Conservation (phyloP, 2,797 vertebrate genomes). For the Ptychadena robeensis region DNA sequence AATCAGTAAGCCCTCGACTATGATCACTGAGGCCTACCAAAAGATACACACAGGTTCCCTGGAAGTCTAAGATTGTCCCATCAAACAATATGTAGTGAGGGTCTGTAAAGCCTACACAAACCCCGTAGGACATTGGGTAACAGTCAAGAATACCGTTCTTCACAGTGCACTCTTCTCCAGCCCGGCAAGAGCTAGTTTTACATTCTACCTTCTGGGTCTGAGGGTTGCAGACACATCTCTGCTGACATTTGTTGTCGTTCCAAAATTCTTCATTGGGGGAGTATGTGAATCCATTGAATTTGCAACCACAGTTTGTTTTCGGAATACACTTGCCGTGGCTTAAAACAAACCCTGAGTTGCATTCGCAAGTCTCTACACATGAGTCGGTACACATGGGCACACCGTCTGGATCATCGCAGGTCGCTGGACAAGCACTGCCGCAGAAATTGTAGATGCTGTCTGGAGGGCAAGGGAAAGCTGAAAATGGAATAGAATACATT, state of each 20-base stretch:
- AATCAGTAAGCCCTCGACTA: conserved; percentile 54
- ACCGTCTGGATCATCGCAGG: conserved; percentile 70
- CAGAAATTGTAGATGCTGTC: conserved; percentile 83
- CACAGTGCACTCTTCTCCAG: conserved; percentile 69
- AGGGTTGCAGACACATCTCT: conserved; percentile 74
- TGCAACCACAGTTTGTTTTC: conserved; percentile 76
- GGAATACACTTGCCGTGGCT: conserved; percentile 76
- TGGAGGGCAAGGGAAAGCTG: conserved; percentile 80
- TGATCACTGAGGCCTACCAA: conserved; percentile 65
- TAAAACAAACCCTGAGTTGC: conserved; percentile 75
- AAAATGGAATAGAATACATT: neutral
- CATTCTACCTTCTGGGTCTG: conserved; percentile 71
- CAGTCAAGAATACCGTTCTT: conserved; percentile 75
- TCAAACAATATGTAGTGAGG: conserved; percentile 83
- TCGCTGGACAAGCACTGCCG: conserved; percentile 74
- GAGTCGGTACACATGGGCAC: conserved; percentile 64
- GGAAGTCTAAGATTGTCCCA: conserved; percentile 77
- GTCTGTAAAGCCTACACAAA: conserved; percentile 75
- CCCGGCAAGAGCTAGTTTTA: conserved; percentile 67
- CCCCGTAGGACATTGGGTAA: conserved; percentile 64
- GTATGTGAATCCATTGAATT: conserved; percentile 74
- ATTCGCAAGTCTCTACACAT: conserved; percentile 82
- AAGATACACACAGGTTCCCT: conserved; percentile 82
- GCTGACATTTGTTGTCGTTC: conserved; percentile 72
- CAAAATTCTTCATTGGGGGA: conserved; percentile 77